Percentiles rank a stretch among this genome's conserved stretches.
Evolutionary conservation across 2,113 vertebrate species (phyloP).

Genomic region (Neotoma lepida): DNA sequence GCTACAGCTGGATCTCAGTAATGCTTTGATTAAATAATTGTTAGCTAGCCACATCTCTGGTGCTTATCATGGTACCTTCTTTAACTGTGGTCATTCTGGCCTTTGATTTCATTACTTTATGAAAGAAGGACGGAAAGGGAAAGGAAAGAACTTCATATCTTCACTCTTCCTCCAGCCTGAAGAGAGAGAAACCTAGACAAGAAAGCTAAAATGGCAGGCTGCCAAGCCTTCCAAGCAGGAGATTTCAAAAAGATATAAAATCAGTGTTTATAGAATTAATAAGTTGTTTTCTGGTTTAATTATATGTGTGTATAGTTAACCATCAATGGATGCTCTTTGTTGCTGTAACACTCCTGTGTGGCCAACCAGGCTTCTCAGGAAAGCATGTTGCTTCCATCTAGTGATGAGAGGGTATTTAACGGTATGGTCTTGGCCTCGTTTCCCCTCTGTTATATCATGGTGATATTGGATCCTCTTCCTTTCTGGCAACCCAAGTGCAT

Average conservation of each 20-base stretch:
- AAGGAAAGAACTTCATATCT: constrained; percentile 22
- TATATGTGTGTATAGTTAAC: constrained; percentile 17
- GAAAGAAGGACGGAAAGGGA: constrained; percentile 33
- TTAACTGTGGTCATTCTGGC: not conserved
- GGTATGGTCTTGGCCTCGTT: not conserved
- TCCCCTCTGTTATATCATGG: not conserved
- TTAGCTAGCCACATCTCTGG: not conserved
- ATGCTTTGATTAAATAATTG: constrained; percentile 64
- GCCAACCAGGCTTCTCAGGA: not conserved
- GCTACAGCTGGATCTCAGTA: constrained; percentile 32
- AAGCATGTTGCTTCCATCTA: not conserved
- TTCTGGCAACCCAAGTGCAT: not conserved
- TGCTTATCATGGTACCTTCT: not conserved
- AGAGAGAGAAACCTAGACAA: not conserved
- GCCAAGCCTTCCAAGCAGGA: constrained; percentile 28
- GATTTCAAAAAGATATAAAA: not conserved
- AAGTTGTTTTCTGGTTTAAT: not conserved
- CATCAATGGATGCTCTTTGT: not conserved
- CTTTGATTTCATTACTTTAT: constrained; percentile 59
- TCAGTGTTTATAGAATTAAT: constrained; percentile 17
- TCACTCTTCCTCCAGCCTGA: not conserved
- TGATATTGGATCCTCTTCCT: not conserved
- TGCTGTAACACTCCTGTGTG: not conserved
- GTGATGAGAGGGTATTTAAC: not conserved
- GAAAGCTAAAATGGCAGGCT: not conserved